Conservation (phyloP, 2,888 invertebrate genomes). For the Microchrysa polita region DNA sequence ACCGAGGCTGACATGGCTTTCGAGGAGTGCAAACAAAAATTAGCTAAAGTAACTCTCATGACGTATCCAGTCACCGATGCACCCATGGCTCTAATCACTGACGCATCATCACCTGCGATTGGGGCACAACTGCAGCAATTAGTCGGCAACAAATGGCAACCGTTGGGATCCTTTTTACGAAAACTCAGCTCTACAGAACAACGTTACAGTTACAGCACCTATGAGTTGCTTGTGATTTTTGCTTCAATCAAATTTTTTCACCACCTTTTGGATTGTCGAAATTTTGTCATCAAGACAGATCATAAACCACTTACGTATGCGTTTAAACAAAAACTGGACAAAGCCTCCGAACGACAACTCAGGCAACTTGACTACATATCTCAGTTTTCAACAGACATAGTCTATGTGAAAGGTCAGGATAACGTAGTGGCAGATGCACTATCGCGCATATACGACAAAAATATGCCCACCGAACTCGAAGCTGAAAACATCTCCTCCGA, state of each 20-base stretch:
- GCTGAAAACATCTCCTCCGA: too few relatives aligned
- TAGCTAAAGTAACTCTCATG: neutral
- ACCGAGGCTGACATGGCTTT: neutral
- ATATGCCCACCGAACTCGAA: too few relatives aligned
- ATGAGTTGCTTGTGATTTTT: too few relatives aligned
- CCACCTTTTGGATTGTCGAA: too few relatives aligned
- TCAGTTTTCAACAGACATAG: neutral
- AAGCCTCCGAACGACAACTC: neutral
- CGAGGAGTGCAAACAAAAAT: neutral
- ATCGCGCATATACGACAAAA: neutral
- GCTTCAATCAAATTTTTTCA: too few relatives aligned
- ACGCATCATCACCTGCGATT: neutral
- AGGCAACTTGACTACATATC: neutral
- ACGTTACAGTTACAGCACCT: too few relatives aligned
- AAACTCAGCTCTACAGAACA: too few relatives aligned
- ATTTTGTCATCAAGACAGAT: too few relatives aligned
- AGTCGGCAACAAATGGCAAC: too few relatives aligned
- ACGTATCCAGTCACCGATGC: neutral
- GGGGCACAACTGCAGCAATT: too few relatives aligned
- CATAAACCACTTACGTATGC: neutral
- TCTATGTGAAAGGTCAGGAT: neutral
- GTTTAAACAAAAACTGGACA: neutral
- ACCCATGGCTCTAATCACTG: neutral
- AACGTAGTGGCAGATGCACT: neutral
- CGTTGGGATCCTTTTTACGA: neutral